Conservation (phyloP, 2,113 vertebrate species). For the Smithornis capensis region DNA sequence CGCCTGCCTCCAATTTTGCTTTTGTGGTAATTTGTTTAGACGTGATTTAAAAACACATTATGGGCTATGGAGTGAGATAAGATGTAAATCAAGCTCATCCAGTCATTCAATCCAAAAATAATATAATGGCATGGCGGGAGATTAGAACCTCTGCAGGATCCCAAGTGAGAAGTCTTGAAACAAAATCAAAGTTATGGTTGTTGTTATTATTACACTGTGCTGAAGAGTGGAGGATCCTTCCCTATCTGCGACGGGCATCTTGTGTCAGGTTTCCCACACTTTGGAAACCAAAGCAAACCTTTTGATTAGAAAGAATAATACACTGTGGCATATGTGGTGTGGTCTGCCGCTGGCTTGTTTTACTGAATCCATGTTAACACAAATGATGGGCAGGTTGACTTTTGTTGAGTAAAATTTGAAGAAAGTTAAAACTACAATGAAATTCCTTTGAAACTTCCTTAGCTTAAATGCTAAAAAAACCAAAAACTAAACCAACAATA, state of each 20-base stretch:
- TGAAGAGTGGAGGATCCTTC: slow-evolving; percentile 23
- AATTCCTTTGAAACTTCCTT: background rate
- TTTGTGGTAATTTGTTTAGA: slow-evolving; percentile 61
- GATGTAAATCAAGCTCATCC: slow-evolving; percentile 65
- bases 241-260: slow-evolving; percentile 59
- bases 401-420: background rate
- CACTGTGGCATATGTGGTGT: slow-evolving; percentile 43
- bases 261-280: slow-evolving; percentile 69
- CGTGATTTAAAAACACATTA: slow-evolving; percentile 67
- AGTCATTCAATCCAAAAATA: slow-evolving; percentile 69
- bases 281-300: slow-evolving; percentile 51
- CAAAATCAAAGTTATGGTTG: slow-evolving; percentile 57
- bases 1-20: slow-evolving; percentile 35
- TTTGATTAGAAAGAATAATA: slow-evolving; percentile 63
- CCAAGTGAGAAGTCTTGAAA: slow-evolving; percentile 61
- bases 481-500: background rate
- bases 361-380: background rate
- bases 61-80: slow-evolving; percentile 47
- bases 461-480: background rate
- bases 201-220: slow-evolving; percentile 35
- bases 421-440: background rate
- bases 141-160: slow-evolving; percentile 41
- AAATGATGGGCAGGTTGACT: background rate
- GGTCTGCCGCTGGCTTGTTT: slow-evolving; percentile 8
- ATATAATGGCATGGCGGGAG: slow-evolving; percentile 38